phyloP scores from a whole-genome alignment of 2,797 vertebrate genomes.

The Hoplostethus atlanticus region DNA sequence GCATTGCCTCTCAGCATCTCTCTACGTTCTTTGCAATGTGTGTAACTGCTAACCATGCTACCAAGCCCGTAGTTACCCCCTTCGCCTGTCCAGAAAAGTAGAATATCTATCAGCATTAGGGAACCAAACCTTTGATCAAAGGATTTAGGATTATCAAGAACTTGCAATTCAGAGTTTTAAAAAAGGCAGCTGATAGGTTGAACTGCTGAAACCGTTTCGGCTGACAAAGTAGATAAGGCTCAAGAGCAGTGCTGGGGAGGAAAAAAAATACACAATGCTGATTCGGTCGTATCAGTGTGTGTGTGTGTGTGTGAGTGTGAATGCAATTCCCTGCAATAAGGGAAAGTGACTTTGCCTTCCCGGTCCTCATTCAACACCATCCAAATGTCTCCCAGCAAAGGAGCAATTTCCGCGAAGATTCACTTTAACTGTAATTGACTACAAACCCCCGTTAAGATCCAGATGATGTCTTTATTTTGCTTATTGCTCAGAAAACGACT shows the following conservation, averaged over 20 bases:
- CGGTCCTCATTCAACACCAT: constrained; percentile 33
- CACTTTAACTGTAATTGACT: constrained; percentile 67
- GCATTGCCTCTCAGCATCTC: constrained; percentile 43
- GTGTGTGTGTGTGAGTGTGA: constrained; percentile 7
- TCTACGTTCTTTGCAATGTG: constrained; percentile 25
- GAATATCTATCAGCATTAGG: constrained; percentile 69
- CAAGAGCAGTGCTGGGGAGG: constrained; percentile 53
- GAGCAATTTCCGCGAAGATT: constrained; percentile 58
- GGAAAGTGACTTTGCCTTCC: constrained; percentile 25
- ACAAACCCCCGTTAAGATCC: constrained; percentile 72
- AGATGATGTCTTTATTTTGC: constrained; percentile 68
- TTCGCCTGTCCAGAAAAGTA: constrained; percentile 66
- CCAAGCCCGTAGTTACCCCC: constrained; percentile 54
- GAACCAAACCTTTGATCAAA: constrained; percentile 74
- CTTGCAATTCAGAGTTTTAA: constrained; percentile 73
- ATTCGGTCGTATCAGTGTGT: constrained; percentile 37
- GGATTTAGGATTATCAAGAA: constrained; percentile 79
- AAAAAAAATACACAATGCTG: constrained; percentile 44
- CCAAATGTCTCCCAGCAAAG: constrained; percentile 48
- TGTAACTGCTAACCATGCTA: constrained; percentile 36
- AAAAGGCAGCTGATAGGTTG: constrained; percentile 68
- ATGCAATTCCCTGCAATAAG: constrained; percentile 50
- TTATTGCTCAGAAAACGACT: constrained; percentile 63
- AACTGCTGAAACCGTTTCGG: constrained; percentile 72
- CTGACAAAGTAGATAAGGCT: constrained; percentile 78